Base-by-base conservation (phyloP, 2,113 vertebrate genomes). In the Lepus americanus region DNA sequence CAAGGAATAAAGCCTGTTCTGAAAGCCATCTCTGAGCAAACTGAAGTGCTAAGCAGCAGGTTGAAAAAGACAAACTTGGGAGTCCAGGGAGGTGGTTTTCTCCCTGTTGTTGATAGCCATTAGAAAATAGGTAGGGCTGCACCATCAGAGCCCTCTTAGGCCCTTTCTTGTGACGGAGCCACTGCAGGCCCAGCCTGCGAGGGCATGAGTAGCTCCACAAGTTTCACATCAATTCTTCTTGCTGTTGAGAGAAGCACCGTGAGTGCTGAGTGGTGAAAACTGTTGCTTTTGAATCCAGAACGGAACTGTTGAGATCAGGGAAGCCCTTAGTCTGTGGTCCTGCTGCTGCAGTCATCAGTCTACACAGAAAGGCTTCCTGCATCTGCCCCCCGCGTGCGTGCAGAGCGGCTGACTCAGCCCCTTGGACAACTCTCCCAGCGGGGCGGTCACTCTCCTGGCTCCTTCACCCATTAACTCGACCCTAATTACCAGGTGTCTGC, bases 1-100 rank as follows among this genome's bases (percentile, higher is more conserved):
- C 84, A 70, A 49, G 0, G 6, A 89, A 76, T 5, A 87, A 79
- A 70, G 51, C 29, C 53, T 49, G 6, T 82, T 59, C 67, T 69
- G 83, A 73, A 94, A 92, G 83, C 84, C 61, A 77, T 84, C 67
- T 53, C 33, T 61, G 31, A 92, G 19, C 33, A 78, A 59, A n/a
- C 0, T 29, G 39, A 77, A 87, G 51, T 39, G 22, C 19, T 69
- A 49, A 22, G 79, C 90, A 83, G 23, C 39, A 87, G 85, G 17
- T 19, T 55, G n/a, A 61, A 76, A 74, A 44, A 87, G 61, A 22
- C 33, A 22, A 25, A 49, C 31, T 16, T 16, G 12, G 49, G 23
- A 82, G 55, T 23, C 39, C 2, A 36, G 14, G 4, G 83, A 82
- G 61, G 55, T 86, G 31, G 33, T 55, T 69, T 87, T 87, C 72